Evolutionary conservation across 2,797 vertebrate species (phyloP), one percentile per base, ranked within the genome.

Genomic region (Acestrorhynchus altus): DNA sequence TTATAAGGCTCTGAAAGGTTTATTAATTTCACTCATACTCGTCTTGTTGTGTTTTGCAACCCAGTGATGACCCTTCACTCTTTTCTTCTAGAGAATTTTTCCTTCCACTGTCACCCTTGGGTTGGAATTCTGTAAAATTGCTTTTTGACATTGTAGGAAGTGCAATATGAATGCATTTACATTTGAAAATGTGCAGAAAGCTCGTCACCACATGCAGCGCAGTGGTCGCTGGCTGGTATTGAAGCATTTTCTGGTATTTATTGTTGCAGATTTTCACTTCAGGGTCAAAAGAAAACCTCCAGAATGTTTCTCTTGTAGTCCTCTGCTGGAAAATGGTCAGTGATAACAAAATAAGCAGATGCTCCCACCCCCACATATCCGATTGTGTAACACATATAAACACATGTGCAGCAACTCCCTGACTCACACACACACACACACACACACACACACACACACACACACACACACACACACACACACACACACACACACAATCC

Each of bases 271-370:
- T 44, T 44, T 44, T 9, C 2, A 16, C 4, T 47, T 47, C 16
- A 31, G 2, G 31, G 28, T 28, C 26, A 20, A 22, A 28, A 68
- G 20, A 67, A 67, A 47, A 66, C 10, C 3, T 28, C 0, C n/a
- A 47, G 42, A 76, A 13, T 61, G 16, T 40, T 40, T 24, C 44
- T 22, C 4, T 4, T 22, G 61, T n/a, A 4, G 10, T 61, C 65
- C 35, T 46, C 26, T 76, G 12, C 1, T 65, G 40, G 64, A 76
- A 77, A 79, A 69, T 69, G 59, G 56, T 46, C 70, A 76, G 8
- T 52, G 70, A 74, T 76, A 61, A 72, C 69, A 81, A 56, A 64
- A 80, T 77, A 60, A 84, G 66, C 81, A 83, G 79, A 83, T 81
- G 77, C 40, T 70, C 59, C 44, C 56, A 70, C 64, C 64, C 44